Conservation (phyloP, 2,797 vertebrate species). For the Tadarida brasiliensis region DNA sequence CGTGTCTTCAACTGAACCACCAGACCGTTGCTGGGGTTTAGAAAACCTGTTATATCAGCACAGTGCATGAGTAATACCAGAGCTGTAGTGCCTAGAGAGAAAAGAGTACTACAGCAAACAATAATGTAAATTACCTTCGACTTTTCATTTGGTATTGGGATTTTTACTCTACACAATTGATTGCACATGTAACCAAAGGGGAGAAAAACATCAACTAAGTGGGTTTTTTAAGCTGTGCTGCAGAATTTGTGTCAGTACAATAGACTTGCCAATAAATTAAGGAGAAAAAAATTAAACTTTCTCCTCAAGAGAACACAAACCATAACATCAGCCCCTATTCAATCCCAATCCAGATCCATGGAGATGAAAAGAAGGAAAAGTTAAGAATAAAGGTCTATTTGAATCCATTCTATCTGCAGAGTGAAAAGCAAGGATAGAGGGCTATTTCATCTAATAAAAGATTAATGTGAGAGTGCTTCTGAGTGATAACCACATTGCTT, state of each 20-base stretch:
- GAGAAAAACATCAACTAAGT: constrained; percentile 64
- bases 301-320: constrained; percentile 45
- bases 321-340: not conserved
- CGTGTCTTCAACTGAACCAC: constrained; percentile 68
- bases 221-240: constrained; percentile 7
- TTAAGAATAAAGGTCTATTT: not conserved
- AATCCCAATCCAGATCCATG: not conserved
- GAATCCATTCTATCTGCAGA: not conserved
- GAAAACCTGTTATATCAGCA: constrained; percentile 49
- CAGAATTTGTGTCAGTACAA: constrained; percentile 61
- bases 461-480: constrained; percentile 36
- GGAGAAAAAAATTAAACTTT: constrained; percentile 65
- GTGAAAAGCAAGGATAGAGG: constrained; percentile 54
- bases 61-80: not conserved
- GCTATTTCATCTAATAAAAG: constrained; percentile 67
- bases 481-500: constrained; percentile 46
- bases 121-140: constrained; percentile 56
- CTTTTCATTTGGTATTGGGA: constrained; percentile 68
- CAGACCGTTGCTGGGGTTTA: not conserved
- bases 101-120: not conserved
- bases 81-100: not conserved
- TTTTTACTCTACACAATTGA: constrained; percentile 55
- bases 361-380: not conserved
- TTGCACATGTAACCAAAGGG: constrained; percentile 42
- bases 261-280: constrained; percentile 5